Evolutionary conservation across 2,113 vertebrate genomes (phyloP).

Genomic region (Trematocara nigrifrons): DNA sequence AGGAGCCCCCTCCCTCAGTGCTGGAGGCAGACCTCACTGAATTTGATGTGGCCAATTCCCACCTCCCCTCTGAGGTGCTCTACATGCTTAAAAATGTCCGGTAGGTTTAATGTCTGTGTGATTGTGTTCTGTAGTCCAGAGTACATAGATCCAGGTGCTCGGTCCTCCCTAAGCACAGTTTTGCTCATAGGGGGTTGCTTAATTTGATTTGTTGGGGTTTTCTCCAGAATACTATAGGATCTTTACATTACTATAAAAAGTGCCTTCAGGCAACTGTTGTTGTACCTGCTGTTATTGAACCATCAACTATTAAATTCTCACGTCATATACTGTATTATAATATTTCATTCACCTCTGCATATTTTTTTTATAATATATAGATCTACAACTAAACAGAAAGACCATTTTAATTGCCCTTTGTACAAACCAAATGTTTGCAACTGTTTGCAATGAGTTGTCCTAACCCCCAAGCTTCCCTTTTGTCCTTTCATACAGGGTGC

Average conservation of each 20-base stretch:
- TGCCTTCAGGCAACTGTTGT: not conserved
- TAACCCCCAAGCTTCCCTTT: not conserved
- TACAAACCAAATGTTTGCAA: not conserved
- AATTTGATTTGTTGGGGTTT: not conserved
- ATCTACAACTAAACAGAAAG: not conserved
- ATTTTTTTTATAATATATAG: not conserved
- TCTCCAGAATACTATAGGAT: not conserved
- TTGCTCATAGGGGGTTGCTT: not conserved
- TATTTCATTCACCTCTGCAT: not conserved
- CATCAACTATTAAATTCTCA: not conserved
- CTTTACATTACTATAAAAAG: not conserved
- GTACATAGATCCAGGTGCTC: not conserved
- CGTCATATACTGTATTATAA: not conserved
- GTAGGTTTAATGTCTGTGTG: slow-evolving; percentile 61
- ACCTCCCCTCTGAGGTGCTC: slow-evolving; percentile 93
- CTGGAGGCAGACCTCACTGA: slow-evolving; percentile 89
- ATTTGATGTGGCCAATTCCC: slow-evolving; percentile 89
- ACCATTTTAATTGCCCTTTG: not conserved
- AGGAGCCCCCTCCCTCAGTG: slow-evolving; percentile 86
- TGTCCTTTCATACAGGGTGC: slow-evolving; percentile 71
- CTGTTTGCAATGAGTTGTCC: not conserved
- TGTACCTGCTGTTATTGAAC: not conserved
- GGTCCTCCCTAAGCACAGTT: not conserved
- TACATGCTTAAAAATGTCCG: slow-evolving; percentile 98
- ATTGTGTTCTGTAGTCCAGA: not conserved